phyloP scores from a whole-genome alignment of 1,140 invertebrate genomes.

The Prorops nasuta region DNA sequence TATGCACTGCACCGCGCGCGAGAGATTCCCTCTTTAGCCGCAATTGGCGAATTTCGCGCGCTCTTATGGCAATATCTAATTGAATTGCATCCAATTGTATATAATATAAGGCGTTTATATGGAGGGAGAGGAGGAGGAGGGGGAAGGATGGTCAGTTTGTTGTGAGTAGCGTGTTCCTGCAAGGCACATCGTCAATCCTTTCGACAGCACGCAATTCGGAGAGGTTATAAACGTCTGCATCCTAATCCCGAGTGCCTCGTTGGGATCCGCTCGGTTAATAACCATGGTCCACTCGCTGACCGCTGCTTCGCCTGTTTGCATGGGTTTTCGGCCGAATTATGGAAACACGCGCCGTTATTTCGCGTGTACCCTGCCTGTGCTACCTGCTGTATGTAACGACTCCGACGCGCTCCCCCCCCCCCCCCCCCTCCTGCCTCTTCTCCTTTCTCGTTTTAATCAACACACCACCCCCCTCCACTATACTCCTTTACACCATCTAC shows the following conservation, averaged over 20 bases:
- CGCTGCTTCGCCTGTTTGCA: not conserved
- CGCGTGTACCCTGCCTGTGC: slow-evolving; percentile 7
- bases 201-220: slow-evolving; percentile 26
- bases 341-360: slow-evolving; percentile 40
- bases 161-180: not conserved
- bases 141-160: not conserved
- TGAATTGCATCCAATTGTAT: no score
- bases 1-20: no score
- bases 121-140: no score
- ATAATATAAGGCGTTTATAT: no score
- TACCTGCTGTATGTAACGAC: no score
- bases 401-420: no score
- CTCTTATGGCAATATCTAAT: no score
- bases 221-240: no score
- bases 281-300: slow-evolving; percentile 17
- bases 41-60: no score
- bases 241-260: slow-evolving; percentile 51
- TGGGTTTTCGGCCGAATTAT: slow-evolving; percentile 36
- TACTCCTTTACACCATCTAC: not conserved
- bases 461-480: slow-evolving; percentile 5
- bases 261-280: slow-evolving; percentile 52
- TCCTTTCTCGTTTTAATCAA: slow-evolving; percentile 55
- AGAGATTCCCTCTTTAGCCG: no score
- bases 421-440: no score
- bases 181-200: slow-evolving; percentile 39